Base-by-base conservation (phyloP, 2,888 invertebrate species). In the Phaonia tiefii region DNA sequence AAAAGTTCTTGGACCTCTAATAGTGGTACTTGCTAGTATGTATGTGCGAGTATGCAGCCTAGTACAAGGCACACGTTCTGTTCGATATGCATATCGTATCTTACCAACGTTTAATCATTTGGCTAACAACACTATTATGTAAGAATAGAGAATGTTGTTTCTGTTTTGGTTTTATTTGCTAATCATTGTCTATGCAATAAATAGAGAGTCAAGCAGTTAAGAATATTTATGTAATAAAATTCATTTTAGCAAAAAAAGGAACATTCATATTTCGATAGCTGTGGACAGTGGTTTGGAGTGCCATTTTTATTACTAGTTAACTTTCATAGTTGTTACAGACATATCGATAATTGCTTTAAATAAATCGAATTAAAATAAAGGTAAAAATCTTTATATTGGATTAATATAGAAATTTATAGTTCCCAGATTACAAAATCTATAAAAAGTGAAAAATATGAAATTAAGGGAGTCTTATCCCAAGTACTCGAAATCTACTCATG, bases 131-230 rank as follows among this genome's bases (percentile, higher is more conserved):
- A 67, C 54, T 72, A 63, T 81, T 81, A 78, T 81, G 75, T 63
- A 81, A 81, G 75, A 81, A 67, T 81, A 20, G 63, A 81, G 81
- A 81, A 81, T 81, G 81, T 81, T 78, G 81, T 78, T 81, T 63
- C 13, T 39, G 67, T 69, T 39, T 44, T 25, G 25, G n/a, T 5
- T 56, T 56, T 42, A 39, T 20, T 42, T 60, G 1, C 20, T 22
- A 10, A 63, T 22, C 20, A 22, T 63, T 42, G 22, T 42, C 39
- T 63, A 22, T 63, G 22, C 42, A 42, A 26, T 25, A 20, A 31
- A 31, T 3, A 22, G 54, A 22, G n/a, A 1, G 11, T 11, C 63
- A 39, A 63, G 2, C 20, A 22, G 63, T 10, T n/a, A 3, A 63
- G 63, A 63, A 63, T 10, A 22, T 37, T 63, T 63, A 63, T 63